Base-by-base conservation (phyloP, 1,140 invertebrate genomes). In the Anastrepha obliqua region DNA sequence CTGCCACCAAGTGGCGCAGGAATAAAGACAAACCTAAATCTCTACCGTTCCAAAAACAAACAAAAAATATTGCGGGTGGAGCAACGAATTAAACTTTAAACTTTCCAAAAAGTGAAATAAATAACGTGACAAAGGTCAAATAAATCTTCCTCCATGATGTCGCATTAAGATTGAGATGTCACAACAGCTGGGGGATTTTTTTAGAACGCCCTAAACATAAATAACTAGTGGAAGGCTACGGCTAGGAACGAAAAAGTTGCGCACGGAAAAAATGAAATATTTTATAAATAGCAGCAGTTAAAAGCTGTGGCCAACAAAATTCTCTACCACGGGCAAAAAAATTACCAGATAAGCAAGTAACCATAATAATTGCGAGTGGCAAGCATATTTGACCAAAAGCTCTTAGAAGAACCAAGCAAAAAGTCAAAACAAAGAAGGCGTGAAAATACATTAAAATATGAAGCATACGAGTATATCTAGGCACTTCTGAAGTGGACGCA, bases 71-170 rank as follows among this genome's bases (percentile, higher is more conserved):
- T 29, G 29, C 29, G 29, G 29, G 29, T 15, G 44, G 39, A 74
- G 42, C 39, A 47, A 42, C 42, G 17, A 74, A 74, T 74, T 74
- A 74, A 74, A 74, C 67, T 74, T 74, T 74, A 39, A 74, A 74
- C 67, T 74, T 74, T 74, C 15, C 13, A 13, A 74, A 74, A 74
- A 74, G 39, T 74, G 67, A 74, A 88, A 91, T 91, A 91, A 89
- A 90, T 89, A 90, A 90, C 89, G 90, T 92, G 91, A 90, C 89
- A 91, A 91, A 92, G 91, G 91, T 91, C 90, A 90, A 89, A 90
- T 90, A 90, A 90, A 90, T 89, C 90, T 91, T 89, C 62, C 86
- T 29, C 74, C 67, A n/a, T 29, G 39, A 44, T 39, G 42, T 39
- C 15, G 9, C 78, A 58, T 15, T 55, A 44, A 81, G 44, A 42